Percentiles rank a stretch among this genome's conserved stretches.
phyloP scores from a whole-genome alignment of 2,888 invertebrate genomes.

The Neoscelio sp. region DNA sequence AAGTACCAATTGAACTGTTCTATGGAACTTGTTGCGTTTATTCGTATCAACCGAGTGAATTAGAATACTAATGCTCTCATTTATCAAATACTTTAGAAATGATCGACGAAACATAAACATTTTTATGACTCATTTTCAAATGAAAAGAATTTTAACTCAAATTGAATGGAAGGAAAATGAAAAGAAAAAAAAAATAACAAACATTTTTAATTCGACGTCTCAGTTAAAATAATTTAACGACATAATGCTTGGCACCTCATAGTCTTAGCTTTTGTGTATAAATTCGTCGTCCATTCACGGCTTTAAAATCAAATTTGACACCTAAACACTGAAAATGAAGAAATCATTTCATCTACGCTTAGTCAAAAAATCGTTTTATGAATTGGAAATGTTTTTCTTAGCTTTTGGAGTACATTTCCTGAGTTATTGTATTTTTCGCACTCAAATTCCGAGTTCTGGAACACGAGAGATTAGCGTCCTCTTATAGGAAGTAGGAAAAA shows the following conservation, averaged over 20 bases:
- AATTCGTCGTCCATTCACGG: conserved; percentile 12
- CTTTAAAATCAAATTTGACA: conserved; percentile 18
- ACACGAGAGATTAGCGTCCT: conserved; percentile 43
- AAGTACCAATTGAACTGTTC: neutral
- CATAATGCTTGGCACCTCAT: conserved; percentile 38
- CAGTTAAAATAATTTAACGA: conserved; percentile 16
- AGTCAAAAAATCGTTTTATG: conserved; percentile 37
- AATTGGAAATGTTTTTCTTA: conserved; percentile 52
- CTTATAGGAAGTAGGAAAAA: conserved; percentile 43
- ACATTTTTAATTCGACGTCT: conserved; percentile 2
- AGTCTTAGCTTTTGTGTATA: conserved; percentile 31
- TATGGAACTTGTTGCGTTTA: neutral
- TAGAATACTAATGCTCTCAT: too few relatives aligned
- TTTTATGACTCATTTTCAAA: conserved; percentile 10
- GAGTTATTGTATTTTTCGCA: conserved; percentile 49
- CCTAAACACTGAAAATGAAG: conserved; percentile 4
- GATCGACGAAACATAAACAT: conserved; percentile 2
- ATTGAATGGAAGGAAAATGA: neutral
- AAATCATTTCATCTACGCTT: conserved; percentile 26
- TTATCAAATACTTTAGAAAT: too few relatives aligned
- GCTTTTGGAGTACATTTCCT: conserved; percentile 49
- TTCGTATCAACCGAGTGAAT: too few relatives aligned
- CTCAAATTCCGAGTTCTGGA: conserved; percentile 41
- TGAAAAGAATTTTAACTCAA: neutral
- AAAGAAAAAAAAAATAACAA: conserved; percentile 7